A percentile compares a stretch with the other conserved stretches of the same genome.
Evolutionary conservation across 2,113 vertebrate species (phyloP).

Genomic region (Petaurus breviceps): DNA sequence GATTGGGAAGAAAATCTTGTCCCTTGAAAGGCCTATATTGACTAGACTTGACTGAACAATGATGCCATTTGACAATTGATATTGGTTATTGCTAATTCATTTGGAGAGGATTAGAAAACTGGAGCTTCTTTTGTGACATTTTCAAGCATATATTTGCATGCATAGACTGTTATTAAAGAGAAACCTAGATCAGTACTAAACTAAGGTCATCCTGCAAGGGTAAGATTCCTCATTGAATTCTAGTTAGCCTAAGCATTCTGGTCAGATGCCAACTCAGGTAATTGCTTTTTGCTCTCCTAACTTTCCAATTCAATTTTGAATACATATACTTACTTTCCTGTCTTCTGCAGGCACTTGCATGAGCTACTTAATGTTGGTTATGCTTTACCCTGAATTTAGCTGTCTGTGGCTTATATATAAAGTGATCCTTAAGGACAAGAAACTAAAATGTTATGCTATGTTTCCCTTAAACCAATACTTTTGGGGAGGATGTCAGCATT

Average conservation of each 20-base stretch:
- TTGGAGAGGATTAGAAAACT: constrained; percentile 19
- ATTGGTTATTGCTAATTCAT: neutral
- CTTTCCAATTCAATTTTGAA: constrained; percentile 27
- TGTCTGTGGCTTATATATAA: constrained; percentile 9
- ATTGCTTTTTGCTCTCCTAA: constrained; percentile 22
- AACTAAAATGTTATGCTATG: neutral
- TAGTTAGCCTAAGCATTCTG: constrained; percentile 30
- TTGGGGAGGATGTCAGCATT: neutral
- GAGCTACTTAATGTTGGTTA: neutral
- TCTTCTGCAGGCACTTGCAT: neutral
- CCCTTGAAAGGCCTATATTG: constrained; percentile 16
- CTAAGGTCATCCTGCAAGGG: constrained; percentile 22
- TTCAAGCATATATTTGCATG: constrained; percentile 7
- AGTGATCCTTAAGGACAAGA: neutral
- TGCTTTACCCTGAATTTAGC: neutral
- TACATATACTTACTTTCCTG: constrained; percentile 32
- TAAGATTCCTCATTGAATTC: constrained; percentile 42
- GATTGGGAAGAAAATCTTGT: constrained; percentile 14
- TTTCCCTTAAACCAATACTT: neutral
- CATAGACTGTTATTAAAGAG: constrained; percentile 43
- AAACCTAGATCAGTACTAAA: constrained; percentile 17
- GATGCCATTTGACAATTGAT: neutral
- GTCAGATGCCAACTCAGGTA: constrained; percentile 2
- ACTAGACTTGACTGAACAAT: constrained; percentile 45
- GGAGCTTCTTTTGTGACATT: neutral